These are phyloP conservation scores for Chionomys nivalis DNA, from an alignment of 2,113 vertebrate species.

Conservation along the genomic window DNA sequence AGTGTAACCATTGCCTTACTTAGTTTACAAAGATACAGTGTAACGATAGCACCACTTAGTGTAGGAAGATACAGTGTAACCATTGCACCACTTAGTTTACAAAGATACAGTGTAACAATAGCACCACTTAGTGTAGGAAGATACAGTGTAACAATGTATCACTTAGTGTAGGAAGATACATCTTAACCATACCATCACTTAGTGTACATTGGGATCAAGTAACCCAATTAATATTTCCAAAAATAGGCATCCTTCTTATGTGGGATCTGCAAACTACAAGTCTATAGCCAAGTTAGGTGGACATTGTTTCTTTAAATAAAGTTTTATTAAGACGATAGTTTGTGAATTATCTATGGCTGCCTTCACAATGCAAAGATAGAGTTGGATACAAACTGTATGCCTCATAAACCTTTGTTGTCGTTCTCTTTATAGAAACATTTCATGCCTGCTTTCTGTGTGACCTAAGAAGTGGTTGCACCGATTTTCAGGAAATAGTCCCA, in stretches of 20 bases:
- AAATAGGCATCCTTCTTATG: neutral
- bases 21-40: neutral
- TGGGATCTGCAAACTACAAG: neutral
- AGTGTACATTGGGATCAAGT: neutral
- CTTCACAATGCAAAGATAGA: neutral
- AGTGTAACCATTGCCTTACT: too few relatives aligned
- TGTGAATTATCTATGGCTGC: neutral
- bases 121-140: too few relatives aligned
- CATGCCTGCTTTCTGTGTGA: neutral
- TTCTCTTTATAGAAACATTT: neutral
- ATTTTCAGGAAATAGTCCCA: neutral
- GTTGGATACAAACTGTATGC: neutral
- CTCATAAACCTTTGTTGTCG: neutral
- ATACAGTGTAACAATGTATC: neutral
- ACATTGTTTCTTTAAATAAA: slow-evolving; percentile 25
- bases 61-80: too few relatives aligned
- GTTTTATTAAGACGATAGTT: slow-evolving; percentile 21
- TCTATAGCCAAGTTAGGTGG: neutral
- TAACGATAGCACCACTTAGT: too few relatives aligned
- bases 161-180: neutral
- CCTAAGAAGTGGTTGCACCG: neutral
- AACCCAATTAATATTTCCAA: slow-evolving; percentile 42
- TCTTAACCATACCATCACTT: too few relatives aligned
- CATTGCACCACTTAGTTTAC: too few relatives aligned
- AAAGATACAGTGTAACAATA: too few relatives aligned